Evolutionary conservation across 2,113 vertebrate species (phyloP).

Genomic region (Synchiropus splendidus): DNA sequence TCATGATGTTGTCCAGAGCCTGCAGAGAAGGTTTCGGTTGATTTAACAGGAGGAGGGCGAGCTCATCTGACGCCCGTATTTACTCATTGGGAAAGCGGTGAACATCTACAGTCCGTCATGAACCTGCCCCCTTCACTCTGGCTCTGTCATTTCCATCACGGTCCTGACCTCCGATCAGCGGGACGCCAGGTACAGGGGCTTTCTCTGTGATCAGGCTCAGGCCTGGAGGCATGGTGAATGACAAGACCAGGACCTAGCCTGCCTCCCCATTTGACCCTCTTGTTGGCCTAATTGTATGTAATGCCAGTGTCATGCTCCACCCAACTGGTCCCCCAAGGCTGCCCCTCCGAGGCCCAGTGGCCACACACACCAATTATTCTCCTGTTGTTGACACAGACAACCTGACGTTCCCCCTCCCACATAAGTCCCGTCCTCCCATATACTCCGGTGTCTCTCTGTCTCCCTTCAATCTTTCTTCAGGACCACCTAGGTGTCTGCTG

Average conservation of each 20-base stretch:
- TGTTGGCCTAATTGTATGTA: slow-evolving; percentile 59
- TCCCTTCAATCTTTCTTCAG: slow-evolving; percentile 25
- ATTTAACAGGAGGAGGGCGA: slow-evolving; percentile 20
- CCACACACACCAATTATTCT: slow-evolving; percentile 55
- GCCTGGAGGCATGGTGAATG: slow-evolving; percentile 39
- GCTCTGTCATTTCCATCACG: slow-evolving; percentile 35
- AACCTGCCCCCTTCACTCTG: slow-evolving; percentile 14
- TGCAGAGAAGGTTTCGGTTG: background rate
- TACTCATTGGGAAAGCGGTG: background rate
- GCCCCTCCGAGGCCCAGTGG: slow-evolving; percentile 20
- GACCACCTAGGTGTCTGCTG: slow-evolving; percentile 54
- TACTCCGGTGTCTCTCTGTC: slow-evolving; percentile 37
- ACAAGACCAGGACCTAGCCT: slow-evolving; percentile 41
- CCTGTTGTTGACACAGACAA: slow-evolving; percentile 62
- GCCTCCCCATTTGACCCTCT: slow-evolving; percentile 52
- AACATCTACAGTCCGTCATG: slow-evolving; percentile 6
- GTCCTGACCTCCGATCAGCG: slow-evolving; percentile 33
- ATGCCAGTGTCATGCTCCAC: slow-evolving; percentile 49
- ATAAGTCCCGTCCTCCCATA: slow-evolving; percentile 47
- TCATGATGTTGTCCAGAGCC: slow-evolving; percentile 54
- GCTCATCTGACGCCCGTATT: background rate
- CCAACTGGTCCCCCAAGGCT: slow-evolving; percentile 22
- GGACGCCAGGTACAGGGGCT: slow-evolving; percentile 28
- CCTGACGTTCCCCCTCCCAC: slow-evolving; percentile 54
- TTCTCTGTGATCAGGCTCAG: slow-evolving; percentile 36